These are phyloP conservation scores for Xestobium rufovillosum DNA, from an alignment of 2,888 invertebrate species.

Conservation along the genomic window DNA sequence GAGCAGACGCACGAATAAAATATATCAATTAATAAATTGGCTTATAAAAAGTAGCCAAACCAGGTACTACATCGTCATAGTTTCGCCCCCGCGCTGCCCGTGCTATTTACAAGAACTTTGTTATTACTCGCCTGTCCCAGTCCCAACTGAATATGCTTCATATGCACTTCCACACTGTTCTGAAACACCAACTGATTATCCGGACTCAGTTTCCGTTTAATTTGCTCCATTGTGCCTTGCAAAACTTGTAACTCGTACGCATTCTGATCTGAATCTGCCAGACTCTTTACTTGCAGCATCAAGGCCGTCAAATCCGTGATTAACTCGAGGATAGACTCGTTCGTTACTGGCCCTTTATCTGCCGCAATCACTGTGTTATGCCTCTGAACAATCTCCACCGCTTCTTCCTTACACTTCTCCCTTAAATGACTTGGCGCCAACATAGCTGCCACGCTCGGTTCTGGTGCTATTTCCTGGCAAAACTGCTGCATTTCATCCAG, in stretches of 20 bases:
- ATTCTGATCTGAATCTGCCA: slow-evolving; percentile 74
- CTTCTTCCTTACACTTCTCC: slow-evolving; percentile 82
- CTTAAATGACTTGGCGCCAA: slow-evolving; percentile 80
- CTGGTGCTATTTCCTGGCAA: slow-evolving; percentile 81
- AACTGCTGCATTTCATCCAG: slow-evolving; percentile 77
- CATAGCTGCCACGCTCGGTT: slow-evolving; percentile 79
- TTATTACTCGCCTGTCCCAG: slow-evolving; percentile 37
- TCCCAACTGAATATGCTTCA: slow-evolving; percentile 81
- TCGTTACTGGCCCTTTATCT: slow-evolving; percentile 46
- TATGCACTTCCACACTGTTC: slow-evolving; percentile 83
- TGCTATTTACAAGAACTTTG: slow-evolving; percentile 7
- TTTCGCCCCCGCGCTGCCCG: slow-evolving; percentile 1
- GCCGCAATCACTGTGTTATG: slow-evolving; percentile 55
- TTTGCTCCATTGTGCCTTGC: slow-evolving; percentile 86
- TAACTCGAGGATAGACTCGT: slow-evolving; percentile 62
- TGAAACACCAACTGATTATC: slow-evolving; percentile 73
- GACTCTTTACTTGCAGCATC: slow-evolving; percentile 78
- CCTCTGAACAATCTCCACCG: slow-evolving; percentile 68
- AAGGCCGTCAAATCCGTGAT: slow-evolving; percentile 84
- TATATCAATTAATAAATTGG: no score
- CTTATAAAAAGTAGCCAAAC: no score
- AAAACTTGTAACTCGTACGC: slow-evolving; percentile 85
- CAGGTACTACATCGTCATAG: no score
- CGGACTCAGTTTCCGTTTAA: slow-evolving; percentile 69
- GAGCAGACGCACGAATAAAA: no score